Conservation (phyloP, 1,140 invertebrate species). For the Drosophila tropicalis region DNA sequence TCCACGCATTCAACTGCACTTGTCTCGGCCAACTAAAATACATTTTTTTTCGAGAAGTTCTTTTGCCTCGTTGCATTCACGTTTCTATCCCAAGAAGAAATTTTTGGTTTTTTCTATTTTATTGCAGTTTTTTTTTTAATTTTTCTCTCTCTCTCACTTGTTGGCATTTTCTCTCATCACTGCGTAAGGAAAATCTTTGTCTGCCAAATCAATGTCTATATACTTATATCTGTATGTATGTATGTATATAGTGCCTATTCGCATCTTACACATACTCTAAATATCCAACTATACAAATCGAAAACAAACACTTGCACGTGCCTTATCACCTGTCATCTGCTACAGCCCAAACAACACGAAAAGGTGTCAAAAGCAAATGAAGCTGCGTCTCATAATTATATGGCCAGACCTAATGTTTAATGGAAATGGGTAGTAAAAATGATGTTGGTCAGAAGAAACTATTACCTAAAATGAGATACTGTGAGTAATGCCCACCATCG, state of each 20-base stretch:
- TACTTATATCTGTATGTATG: neutral
- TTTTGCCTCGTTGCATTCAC: slow-evolving; percentile 64
- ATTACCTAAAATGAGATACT: too few species aligned
- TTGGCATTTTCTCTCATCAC: neutral
- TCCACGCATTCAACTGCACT: slow-evolving; percentile 67
- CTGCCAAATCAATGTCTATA: neutral
- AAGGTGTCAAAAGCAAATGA: slow-evolving; percentile 4
- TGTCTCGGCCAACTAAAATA: slow-evolving; percentile 72
- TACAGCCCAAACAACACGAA: neutral
- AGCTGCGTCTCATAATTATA: neutral
- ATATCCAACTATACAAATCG: slow-evolving; percentile 6
- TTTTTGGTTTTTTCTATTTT: slow-evolving; percentile 27
- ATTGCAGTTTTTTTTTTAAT: slow-evolving; percentile 31
- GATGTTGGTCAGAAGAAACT: too few species aligned
- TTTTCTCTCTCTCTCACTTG: neutral
- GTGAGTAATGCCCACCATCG: too few species aligned
- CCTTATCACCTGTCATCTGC: slow-evolving; percentile 11
- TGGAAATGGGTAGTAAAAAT: neutral
- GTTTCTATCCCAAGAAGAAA: slow-evolving; percentile 20
- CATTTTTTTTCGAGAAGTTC: slow-evolving; percentile 73
- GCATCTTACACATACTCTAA: slow-evolving; percentile 2
- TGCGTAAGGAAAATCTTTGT: slow-evolving; percentile 1
- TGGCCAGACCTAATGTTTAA: neutral
- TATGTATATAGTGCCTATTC: neutral
- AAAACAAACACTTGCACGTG: slow-evolving; percentile 11